These are phyloP conservation scores for Atherinosoma microstoma DNA, from an alignment of 2,797 vertebrate genomes.

Conservation along the genomic window DNA sequence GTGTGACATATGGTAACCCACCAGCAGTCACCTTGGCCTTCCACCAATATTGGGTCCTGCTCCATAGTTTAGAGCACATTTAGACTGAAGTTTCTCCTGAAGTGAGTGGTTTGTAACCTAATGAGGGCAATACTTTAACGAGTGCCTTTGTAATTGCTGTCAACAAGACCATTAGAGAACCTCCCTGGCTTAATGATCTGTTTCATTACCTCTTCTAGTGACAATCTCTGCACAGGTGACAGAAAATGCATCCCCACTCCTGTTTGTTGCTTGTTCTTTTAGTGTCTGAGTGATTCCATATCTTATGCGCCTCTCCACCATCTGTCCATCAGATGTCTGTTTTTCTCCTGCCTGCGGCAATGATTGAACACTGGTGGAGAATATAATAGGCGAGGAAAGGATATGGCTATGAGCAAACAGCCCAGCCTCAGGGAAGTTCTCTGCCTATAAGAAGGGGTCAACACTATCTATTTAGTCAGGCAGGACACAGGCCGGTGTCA, in stretches of 20 bases:
- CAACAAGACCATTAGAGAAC: slow-evolving; percentile 59
- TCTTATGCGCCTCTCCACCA: slow-evolving; percentile 11
- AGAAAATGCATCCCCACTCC: slow-evolving; percentile 12
- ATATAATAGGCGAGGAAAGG: slow-evolving; percentile 38
- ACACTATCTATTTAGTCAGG: slow-evolving; percentile 34
- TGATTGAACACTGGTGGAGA: slow-evolving; percentile 41
- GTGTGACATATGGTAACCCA: slow-evolving; percentile 53
- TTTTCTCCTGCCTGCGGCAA: slow-evolving; percentile 41
- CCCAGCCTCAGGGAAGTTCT: slow-evolving; percentile 44
- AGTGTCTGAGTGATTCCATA: slow-evolving; percentile 20
- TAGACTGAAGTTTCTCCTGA: slow-evolving; percentile 27
- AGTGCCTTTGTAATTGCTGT: slow-evolving; percentile 69
- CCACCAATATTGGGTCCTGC: slow-evolving; percentile 37
- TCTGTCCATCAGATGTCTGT: slow-evolving; percentile 32
- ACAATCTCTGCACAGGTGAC: slow-evolving; percentile 38
- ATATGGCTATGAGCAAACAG: slow-evolving; percentile 50
- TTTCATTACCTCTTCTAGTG: slow-evolving; percentile 40
- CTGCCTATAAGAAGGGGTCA: slow-evolving; percentile 23
- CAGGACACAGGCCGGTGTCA: slow-evolving; percentile 11
- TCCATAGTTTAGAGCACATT: slow-evolving; percentile 47
- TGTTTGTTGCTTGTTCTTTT: slow-evolving; percentile 33
- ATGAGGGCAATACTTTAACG: slow-evolving; percentile 59
- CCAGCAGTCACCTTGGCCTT: slow-evolving; percentile 43
- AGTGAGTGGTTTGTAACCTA: slow-evolving; percentile 45
- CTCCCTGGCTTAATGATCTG: slow-evolving; percentile 41